phyloP scores from a whole-genome alignment of 2,113 vertebrate genomes.

The Pantherophis guttatus region DNA sequence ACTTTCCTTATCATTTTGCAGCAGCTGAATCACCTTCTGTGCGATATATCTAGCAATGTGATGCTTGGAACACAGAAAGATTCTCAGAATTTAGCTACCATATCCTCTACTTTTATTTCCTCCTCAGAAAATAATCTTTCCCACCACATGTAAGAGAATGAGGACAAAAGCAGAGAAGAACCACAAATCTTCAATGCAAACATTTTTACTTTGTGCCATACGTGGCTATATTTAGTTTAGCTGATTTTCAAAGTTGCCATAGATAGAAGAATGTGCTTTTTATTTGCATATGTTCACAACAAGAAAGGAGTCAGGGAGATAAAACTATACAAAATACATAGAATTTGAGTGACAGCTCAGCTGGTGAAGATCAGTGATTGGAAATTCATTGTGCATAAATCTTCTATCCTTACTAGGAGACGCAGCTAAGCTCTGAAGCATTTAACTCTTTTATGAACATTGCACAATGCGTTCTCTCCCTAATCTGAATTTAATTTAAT shows the following conservation, averaged over 20 bases:
- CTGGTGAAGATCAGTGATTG: slow-evolving; percentile 75
- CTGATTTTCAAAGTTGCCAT: slow-evolving; percentile 49
- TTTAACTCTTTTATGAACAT: slow-evolving; percentile 69
- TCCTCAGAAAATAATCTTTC: neutral
- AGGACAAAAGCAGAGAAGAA: neutral
- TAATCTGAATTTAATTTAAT: neutral
- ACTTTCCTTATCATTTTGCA: neutral
- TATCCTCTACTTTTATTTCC: neutral
- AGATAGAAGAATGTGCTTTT: slow-evolving; percentile 56
- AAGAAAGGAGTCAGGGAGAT: slow-evolving; percentile 45
- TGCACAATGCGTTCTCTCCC: slow-evolving; percentile 1
- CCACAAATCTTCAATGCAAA: neutral
- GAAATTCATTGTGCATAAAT: slow-evolving; percentile 80
- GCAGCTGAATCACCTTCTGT: neutral
- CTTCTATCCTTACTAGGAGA: slow-evolving; percentile 71
- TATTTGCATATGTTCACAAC: slow-evolving; percentile 45
- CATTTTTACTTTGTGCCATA: slow-evolving; percentile 2
- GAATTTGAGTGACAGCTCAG: slow-evolving; percentile 75
- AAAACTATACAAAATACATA: slow-evolving; percentile 54
- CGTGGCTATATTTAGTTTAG: slow-evolving; percentile 32
- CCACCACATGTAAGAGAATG: neutral
- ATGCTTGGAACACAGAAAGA: neutral
- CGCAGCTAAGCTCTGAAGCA: slow-evolving; percentile 52
- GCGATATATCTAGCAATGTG: neutral
- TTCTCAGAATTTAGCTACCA: neutral